phyloP scores from a whole-genome alignment of 2,888 invertebrate genomes.

The Lasioglossum figueresi region DNA sequence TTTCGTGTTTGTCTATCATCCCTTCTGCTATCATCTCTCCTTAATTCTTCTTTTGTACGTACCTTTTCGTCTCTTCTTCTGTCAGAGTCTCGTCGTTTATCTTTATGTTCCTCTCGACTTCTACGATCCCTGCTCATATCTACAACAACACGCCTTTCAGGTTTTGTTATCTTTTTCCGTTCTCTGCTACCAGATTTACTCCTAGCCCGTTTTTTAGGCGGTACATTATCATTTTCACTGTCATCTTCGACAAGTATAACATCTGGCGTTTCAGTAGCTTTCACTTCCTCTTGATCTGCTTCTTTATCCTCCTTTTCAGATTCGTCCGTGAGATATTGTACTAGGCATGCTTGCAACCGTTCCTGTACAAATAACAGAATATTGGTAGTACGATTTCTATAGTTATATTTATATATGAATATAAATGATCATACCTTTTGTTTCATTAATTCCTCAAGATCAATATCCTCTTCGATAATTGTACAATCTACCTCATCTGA shows the following conservation, averaged over 20 bases:
- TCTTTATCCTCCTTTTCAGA: constrained; percentile 86
- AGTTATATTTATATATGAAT: background rate
- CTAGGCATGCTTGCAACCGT: constrained; percentile 90
- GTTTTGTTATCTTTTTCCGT: constrained; percentile 76
- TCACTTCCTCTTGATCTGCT: constrained; percentile 81
- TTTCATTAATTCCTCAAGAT: constrained; percentile 94
- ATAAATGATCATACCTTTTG: constrained; percentile 88
- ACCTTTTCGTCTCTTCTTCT: constrained; percentile 78
- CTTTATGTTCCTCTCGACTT: constrained; percentile 74
- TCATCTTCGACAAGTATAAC: constrained; percentile 88
- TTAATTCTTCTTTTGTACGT: constrained; percentile 73
- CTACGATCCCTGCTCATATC: constrained; percentile 80
- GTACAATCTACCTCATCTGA: constrained; percentile 87
- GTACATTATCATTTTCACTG: constrained; percentile 86
- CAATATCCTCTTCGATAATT: constrained; percentile 93
- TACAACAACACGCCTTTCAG: constrained; percentile 80
- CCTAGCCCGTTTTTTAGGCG: constrained; percentile 83
- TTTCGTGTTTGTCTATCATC: constrained; percentile 84
- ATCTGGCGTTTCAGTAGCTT: constrained; percentile 85
- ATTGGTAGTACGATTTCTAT: background rate
- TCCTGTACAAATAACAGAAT: constrained; percentile 78
- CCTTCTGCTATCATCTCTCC: constrained; percentile 81
- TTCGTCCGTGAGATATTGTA: constrained; percentile 90
- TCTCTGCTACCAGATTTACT: constrained; percentile 80
- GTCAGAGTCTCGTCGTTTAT: constrained; percentile 75